These are phyloP conservation scores for Diaphora mendica DNA, from an alignment of 2,888 invertebrate species.

Conservation along the genomic window DNA sequence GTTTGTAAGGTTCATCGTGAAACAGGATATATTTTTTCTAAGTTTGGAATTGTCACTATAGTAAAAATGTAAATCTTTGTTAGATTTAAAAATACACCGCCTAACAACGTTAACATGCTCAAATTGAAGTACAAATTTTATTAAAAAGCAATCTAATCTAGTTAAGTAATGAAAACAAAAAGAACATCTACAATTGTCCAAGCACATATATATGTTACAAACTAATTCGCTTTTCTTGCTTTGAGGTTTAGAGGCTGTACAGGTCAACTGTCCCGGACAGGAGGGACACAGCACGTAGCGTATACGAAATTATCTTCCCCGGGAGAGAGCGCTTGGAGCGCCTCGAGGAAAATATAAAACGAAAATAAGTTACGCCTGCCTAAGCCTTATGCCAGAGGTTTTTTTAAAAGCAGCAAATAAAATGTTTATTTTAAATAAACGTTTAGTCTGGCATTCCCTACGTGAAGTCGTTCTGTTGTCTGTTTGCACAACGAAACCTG, in stretches of 20 bases:
- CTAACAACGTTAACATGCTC: background rate
- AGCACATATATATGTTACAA: slow-evolving; percentile 30
- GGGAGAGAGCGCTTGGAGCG: slow-evolving; percentile 69
- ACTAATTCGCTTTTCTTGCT: slow-evolving; percentile 57
- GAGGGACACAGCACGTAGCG: slow-evolving; percentile 74
- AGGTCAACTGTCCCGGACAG: slow-evolving; percentile 69
- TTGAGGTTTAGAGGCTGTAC: slow-evolving; percentile 62
- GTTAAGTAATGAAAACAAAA: slow-evolving; percentile 28
- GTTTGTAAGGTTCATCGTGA: too few species aligned
- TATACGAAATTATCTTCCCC: slow-evolving; percentile 79
- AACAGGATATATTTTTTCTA: too few species aligned
- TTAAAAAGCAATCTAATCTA: slow-evolving; percentile 19
- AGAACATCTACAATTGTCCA: slow-evolving; percentile 28
- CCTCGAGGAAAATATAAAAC: slow-evolving; percentile 77
- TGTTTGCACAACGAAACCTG: slow-evolving; percentile 48
- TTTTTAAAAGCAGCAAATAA: slow-evolving; percentile 69
- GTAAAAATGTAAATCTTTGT: too few species aligned
- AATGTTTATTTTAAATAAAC: slow-evolving; percentile 71
- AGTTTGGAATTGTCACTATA: too few species aligned
- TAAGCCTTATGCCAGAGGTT: slow-evolving; percentile 67
- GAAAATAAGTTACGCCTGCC: slow-evolving; percentile 78
- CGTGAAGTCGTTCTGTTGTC: slow-evolving; percentile 53
- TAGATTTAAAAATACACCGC: too few species aligned
- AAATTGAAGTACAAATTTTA: slow-evolving; percentile 1
- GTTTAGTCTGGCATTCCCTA: slow-evolving; percentile 56